Conservation (phyloP, 2,113 vertebrate genomes). For the Oriolus oriolus region DNA sequence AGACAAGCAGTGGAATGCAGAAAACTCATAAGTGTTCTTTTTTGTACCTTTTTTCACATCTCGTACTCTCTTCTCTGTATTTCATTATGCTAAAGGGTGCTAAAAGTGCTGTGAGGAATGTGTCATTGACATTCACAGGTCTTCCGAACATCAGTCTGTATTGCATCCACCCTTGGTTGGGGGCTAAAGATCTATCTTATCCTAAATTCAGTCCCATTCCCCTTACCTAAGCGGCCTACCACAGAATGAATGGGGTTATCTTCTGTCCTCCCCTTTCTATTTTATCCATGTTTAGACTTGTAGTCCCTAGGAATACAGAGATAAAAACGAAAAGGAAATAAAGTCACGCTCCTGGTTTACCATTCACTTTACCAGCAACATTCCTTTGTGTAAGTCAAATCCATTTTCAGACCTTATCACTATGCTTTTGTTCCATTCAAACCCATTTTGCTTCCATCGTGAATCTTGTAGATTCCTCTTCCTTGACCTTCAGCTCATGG, state of each 20-base stretch:
- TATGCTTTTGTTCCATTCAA: not conserved
- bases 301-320: not conserved
- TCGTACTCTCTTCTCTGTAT: not conserved
- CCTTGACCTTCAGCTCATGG: not conserved
- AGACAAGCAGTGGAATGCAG: not conserved
- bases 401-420: not conserved
- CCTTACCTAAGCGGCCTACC: not conserved
- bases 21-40: not conserved
- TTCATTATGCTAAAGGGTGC: not conserved
- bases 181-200: not conserved
- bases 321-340: not conserved
- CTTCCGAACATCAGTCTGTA: not conserved
- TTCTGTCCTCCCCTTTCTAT: not conserved
- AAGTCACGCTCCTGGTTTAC: not conserved
- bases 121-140: not conserved
- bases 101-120: not conserved
- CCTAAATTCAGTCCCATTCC: not conserved
- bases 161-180: rapidly evolving
- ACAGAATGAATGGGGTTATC: not conserved
- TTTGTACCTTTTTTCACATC: not conserved
- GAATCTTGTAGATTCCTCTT: not conserved
- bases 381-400: not conserved
- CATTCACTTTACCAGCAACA: not conserved
- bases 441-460: not conserved
- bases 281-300: not conserved